phyloP scores from a whole-genome alignment of 2,113 vertebrate species.

The Orthochromis indermauri region DNA sequence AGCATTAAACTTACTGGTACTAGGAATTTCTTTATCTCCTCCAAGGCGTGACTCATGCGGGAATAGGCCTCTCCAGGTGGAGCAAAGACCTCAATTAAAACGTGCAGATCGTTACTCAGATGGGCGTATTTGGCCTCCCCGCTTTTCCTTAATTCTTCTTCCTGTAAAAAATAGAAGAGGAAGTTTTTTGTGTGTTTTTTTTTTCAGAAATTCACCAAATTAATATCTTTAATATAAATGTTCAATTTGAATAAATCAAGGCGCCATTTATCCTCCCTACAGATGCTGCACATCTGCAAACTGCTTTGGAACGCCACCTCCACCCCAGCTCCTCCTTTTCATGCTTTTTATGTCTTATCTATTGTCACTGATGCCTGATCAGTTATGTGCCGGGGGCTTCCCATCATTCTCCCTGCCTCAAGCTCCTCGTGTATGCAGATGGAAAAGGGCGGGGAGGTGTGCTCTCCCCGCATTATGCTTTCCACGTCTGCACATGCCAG shows the following conservation, averaged over 20 bases:
- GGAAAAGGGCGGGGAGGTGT: not conserved
- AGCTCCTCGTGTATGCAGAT: not conserved
- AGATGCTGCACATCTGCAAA: not conserved
- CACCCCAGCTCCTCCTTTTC: not conserved
- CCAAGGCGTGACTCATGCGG: slow-evolving; percentile 97
- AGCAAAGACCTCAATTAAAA: slow-evolving; percentile 98
- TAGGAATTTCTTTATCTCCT: slow-evolving; percentile 99
- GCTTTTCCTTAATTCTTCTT: slow-evolving; percentile 96
- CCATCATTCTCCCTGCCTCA: not conserved
- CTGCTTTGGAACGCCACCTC: not conserved
- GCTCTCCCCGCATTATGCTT: not conserved
- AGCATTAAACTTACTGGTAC: slow-evolving; percentile 86
- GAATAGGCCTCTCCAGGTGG: slow-evolving; percentile 98
- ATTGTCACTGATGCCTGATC: not conserved
- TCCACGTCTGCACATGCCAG: not conserved
- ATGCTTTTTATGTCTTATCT: not conserved
- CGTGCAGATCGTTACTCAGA: slow-evolving; percentile 95
- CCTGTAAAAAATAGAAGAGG: slow-evolving; percentile 69
- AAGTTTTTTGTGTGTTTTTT: not conserved
- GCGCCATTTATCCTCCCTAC: not conserved
- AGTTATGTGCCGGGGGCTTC: not conserved
- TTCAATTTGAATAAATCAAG: not conserved
- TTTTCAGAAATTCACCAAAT: not conserved
- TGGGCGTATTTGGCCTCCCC: slow-evolving; percentile 95
- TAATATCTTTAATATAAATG: not conserved